Evolutionary conservation across 2,888 invertebrate species (phyloP).

Genomic region (Leucophora obtusa): DNA sequence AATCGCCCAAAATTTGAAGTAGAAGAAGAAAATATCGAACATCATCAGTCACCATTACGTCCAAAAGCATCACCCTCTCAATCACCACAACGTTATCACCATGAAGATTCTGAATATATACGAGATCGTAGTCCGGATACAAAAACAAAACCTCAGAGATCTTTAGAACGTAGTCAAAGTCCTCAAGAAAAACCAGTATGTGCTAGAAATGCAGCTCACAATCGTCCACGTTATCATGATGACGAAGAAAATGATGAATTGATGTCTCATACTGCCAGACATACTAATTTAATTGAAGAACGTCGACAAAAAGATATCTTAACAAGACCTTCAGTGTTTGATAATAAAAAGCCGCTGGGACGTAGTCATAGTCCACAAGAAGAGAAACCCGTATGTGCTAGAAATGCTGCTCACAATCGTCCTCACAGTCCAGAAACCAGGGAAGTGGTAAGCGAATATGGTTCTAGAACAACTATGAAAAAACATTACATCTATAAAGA

Average conservation of each 20-base stretch:
- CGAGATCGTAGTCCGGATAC: not conserved
- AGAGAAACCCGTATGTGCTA: not conserved
- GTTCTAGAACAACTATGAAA: not conserved
- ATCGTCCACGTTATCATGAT: conserved; percentile 54
- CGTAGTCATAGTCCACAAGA: conserved; percentile 1
- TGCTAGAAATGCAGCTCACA: not conserved
- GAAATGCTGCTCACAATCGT: conserved; percentile 11
- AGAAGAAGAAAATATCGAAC: not conserved
- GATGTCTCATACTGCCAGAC: conserved; percentile 68
- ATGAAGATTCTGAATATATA: conserved; percentile 2
- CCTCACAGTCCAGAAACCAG: conserved; percentile 21
- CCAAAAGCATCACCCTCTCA: not conserved
- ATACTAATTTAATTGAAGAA: conserved; percentile 72
- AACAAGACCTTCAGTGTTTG: conserved; percentile 78
- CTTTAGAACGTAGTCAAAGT: conserved; percentile 3
- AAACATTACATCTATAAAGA: conserved; percentile 25
- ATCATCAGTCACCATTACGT: not conserved
- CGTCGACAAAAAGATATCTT: conserved; percentile 79
- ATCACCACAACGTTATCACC: conserved; percentile 1
- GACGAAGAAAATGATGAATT: conserved; percentile 64
- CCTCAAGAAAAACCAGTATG: conserved; percentile 4
- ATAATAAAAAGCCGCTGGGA: conserved; percentile 35
- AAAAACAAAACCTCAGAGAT: not conserved
- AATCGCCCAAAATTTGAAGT: not conserved
- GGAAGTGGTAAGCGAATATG: not conserved